Evolutionary conservation across 2,113 vertebrate species (phyloP).

Genomic region (Prochilodus magdalenae): DNA sequence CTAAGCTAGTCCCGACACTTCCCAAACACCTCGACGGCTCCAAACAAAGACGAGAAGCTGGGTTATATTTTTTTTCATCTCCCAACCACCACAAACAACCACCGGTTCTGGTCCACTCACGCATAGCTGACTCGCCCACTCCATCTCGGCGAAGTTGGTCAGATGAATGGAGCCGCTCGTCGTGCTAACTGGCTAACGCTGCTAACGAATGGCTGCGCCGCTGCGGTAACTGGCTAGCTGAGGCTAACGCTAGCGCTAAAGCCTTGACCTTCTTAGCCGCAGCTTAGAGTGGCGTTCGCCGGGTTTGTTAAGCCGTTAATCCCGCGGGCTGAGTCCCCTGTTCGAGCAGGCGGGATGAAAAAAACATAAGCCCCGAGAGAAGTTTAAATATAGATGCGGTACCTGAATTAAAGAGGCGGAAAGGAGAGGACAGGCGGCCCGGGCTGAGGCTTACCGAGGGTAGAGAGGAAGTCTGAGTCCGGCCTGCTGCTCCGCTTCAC

Average conservation of each 20-base stretch:
- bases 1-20: no score
- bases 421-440: background rate
- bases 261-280: slow-evolving; percentile 73
- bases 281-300: slow-evolving; percentile 66
- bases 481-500: slow-evolving; percentile 73
- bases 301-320: slow-evolving; percentile 77
- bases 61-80: background rate
- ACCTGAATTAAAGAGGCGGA: slow-evolving; percentile 35
- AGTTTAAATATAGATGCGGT: slow-evolving; percentile 51
- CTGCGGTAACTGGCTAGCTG: slow-evolving; percentile 49
- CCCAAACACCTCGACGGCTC: background rate
- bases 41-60: background rate
- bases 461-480: slow-evolving; percentile 52
- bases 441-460: slow-evolving; percentile 61
- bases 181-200: slow-evolving; percentile 61
- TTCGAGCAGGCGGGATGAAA: slow-evolving; percentile 50
- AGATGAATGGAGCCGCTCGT: slow-evolving; percentile 55
- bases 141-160: slow-evolving; percentile 58
- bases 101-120: slow-evolving; percentile 66
- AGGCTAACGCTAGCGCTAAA: slow-evolving; percentile 53
- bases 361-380: slow-evolving; percentile 52
- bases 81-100: background rate
- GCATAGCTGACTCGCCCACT: slow-evolving; percentile 80
- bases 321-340: slow-evolving; percentile 58
- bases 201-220: background rate